Percentiles rank a stretch among this genome's conserved stretches.
These are phyloP conservation scores for Pelmatolapia mariae DNA, from an alignment of 2,113 vertebrate species.

Conservation along the genomic window DNA sequence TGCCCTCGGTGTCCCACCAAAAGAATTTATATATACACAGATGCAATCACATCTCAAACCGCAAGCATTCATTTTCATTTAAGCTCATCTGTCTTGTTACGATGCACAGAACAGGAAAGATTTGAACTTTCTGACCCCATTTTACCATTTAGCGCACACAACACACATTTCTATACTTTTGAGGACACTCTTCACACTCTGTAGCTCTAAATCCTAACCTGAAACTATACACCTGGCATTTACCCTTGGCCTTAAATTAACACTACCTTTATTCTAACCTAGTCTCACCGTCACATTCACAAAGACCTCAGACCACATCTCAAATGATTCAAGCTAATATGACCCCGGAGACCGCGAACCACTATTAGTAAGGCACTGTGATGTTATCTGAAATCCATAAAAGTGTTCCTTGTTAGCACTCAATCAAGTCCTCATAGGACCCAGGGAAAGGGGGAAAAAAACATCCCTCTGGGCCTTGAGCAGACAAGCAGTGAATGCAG, in stretches of 20 bases:
- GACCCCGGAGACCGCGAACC: neutral
- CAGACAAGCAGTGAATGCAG: conserved; percentile 14
- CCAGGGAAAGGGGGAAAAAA: neutral
- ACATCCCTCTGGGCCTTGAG: neutral
- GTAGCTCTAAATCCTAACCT: neutral
- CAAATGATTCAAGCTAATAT: conserved; percentile 31
- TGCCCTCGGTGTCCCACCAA: neutral
- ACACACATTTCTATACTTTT: neutral
- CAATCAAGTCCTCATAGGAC: conserved; percentile 34
- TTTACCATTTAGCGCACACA: neutral
- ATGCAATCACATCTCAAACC: conserved; percentile 14
- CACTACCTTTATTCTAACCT: neutral
- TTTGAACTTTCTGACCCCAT: neutral
- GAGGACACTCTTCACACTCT: neutral
- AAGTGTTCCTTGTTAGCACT: conserved; percentile 46
- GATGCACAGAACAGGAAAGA: neutral
- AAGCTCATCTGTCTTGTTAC: neutral
- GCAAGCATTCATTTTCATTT: neutral
- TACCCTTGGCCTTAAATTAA: neutral
- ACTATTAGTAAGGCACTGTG: neutral
- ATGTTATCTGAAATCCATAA: conserved; percentile 44
- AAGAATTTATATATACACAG: neutral
- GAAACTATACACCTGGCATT: neutral
- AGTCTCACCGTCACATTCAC: neutral
- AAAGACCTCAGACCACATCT: neutral